Conservation (phyloP, 2,888 invertebrate species). For the Steinernema carpocapsae region DNA sequence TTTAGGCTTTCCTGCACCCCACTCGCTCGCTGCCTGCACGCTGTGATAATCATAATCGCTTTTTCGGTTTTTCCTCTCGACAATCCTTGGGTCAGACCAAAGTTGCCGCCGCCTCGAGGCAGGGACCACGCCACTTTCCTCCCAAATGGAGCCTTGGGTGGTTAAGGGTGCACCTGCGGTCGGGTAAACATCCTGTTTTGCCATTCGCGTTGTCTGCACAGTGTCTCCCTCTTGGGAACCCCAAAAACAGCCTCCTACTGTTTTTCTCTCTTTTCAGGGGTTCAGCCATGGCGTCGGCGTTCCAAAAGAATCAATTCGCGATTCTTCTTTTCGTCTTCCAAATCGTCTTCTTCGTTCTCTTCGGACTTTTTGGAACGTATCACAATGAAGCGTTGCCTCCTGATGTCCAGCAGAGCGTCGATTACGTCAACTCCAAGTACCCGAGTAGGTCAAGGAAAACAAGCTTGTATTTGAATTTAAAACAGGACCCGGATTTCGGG, state of each 20-base stretch:
- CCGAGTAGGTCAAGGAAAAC: neutral
- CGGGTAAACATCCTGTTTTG: neutral
- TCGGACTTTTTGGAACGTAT: conserved; percentile 60
- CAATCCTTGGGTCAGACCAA: conserved; percentile 2
- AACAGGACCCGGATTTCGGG: too few species aligned
- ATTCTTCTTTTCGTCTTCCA: conserved; percentile 50
- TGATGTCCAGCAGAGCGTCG: conserved; percentile 48
- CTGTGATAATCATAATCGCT: conserved; percentile 6
- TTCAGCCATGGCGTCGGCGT: conserved; percentile 44
- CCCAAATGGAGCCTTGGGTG: neutral
- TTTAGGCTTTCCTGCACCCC: neutral
- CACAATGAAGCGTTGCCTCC: conserved; percentile 54
- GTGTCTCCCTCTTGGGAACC: too few species aligned
- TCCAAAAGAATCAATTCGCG: conserved; percentile 61
- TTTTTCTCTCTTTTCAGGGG: neutral
- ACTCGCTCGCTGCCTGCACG: neutral
- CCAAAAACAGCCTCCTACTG: neutral
- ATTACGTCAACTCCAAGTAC: conserved; percentile 26
- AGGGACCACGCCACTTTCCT: neutral
- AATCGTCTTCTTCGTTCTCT: conserved; percentile 59
- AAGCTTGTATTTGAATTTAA: too few species aligned
- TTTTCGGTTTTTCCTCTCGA: conserved; percentile 22
- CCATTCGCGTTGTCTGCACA: neutral
- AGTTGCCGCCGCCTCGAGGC: conserved; percentile 1
- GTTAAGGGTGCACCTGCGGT: neutral